Conservation (phyloP, 2,113 vertebrate species). For the Crotalus tigris region DNA sequence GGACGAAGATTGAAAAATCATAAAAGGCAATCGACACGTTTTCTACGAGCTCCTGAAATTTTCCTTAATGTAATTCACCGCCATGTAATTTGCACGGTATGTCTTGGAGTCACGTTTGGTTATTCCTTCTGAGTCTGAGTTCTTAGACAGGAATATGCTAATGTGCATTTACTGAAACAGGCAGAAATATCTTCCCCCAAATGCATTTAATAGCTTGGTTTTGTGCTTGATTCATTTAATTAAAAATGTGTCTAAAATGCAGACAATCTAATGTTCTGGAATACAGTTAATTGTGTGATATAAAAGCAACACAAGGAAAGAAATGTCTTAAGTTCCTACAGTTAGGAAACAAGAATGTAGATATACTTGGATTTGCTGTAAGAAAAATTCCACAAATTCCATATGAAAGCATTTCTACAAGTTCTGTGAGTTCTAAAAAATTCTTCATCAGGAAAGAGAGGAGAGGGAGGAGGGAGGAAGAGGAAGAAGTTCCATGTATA, state of each 20-base stretch:
- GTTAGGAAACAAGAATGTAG: not conserved
- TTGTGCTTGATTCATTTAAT: not conserved
- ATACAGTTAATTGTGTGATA: not conserved
- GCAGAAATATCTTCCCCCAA: not conserved
- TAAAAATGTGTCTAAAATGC: not conserved
- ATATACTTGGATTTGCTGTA: not conserved
- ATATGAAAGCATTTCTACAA: not conserved
- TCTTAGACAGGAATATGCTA: slow-evolving; percentile 2
- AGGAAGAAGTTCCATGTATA: not conserved
- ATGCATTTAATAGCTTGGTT: not conserved
- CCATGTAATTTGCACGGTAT: not conserved
- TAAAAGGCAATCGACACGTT: not conserved
- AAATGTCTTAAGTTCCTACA: not conserved
- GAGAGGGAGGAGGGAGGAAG: not conserved
- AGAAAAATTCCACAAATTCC: not conserved
- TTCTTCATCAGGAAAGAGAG: not conserved
- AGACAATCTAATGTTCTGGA: not conserved
- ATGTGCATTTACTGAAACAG: not conserved
- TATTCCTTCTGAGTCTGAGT: not conserved
- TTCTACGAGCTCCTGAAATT: slow-evolving; percentile 33
- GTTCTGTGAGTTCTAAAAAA: not conserved
- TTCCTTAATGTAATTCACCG: slow-evolving; percentile 30
- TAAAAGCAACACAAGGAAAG: not conserved
- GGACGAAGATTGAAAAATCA: slow-evolving; percentile 14
- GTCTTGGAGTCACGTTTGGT: not conserved